Percentiles rank a stretch among this genome's conserved stretches.
These are phyloP conservation scores for Mantis religiosa DNA, from an alignment of 2,888 invertebrate species.

Conservation along the genomic window DNA sequence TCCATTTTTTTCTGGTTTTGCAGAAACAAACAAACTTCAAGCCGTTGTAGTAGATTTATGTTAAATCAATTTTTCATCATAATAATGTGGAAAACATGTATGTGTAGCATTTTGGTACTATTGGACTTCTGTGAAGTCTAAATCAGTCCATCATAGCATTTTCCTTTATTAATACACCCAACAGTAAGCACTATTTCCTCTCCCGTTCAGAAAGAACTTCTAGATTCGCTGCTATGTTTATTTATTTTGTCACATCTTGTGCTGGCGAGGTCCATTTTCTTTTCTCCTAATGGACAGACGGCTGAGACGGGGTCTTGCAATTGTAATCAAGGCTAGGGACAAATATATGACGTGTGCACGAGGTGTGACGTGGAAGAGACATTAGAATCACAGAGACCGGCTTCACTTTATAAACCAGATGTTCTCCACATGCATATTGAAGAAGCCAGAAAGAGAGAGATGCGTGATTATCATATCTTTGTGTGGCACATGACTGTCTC, in stretches of 20 bases:
- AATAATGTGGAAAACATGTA: neutral
- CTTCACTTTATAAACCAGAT: neutral
- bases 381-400: neutral
- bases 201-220: neutral
- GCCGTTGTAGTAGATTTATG: too few species aligned
- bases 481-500: neutral
- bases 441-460: neutral
- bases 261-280: neutral
- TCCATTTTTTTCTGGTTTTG: too few species aligned
- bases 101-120: too few species aligned
- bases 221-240: neutral
- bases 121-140: too few species aligned
- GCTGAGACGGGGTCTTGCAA: neutral
- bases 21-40: too few species aligned
- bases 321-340: constrained; percentile 4
- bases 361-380: neutral
- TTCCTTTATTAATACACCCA: neutral
- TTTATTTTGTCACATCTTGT: neutral
- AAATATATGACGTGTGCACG: neutral
- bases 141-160: too few species aligned
- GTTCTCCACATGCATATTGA: neutral
- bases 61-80: neutral
- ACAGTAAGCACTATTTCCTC: neutral
- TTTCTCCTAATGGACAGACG: neutral
- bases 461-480: neutral